Base-by-base conservation (phyloP, 2,888 invertebrate genomes). In the Megaustenia siamemsis region DNA sequence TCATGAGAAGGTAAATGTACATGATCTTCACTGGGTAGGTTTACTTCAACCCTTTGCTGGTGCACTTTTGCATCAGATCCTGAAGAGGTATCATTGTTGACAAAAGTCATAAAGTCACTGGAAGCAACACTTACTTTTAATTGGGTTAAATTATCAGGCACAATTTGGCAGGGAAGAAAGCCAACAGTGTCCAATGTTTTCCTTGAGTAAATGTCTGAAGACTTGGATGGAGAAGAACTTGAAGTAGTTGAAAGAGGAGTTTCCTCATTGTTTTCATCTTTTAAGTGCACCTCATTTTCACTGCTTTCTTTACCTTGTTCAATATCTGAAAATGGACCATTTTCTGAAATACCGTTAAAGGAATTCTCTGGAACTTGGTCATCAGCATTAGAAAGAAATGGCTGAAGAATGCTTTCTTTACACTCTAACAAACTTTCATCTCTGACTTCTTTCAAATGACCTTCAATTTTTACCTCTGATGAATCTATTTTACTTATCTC, bases 91-190 rank as follows among this genome's bases (percentile, higher is more conserved):
- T 35, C 1, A 66, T 18, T 21, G 38, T 10, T 66, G 2, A 21
- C 21, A 21, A 53, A 53, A 53, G 12, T 18, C 35, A n/a, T 43
- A n/a, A 49, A 73, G 45, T 49, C n/a, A 40, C 38, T 43, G 35
- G 60, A 12, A 35, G n/a, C 60, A 77, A n/a, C n/a, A 28, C 24
- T 43, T 63, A 10, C 38, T 38, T 60, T 60, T 2, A 28, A 24
- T 32, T 56, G 38, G 18, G 38, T n/a, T 15, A 32, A 73, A 24
- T 38, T 38, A 38, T 68, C 45, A 40, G 83, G 78, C 69, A 83
- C 83, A 83, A 78, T 76, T 69, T 83, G 83, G 40, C 83, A 83
- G 1, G 83, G 18, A n/a, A 83, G 66, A 32, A 83, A 83, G n/a
- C 71, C 78, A 69, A 83, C 49, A 56, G 8, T 69, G 38, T 78